Conservation (phyloP, 2,888 invertebrate species). For the Salpingus planirostris region DNA sequence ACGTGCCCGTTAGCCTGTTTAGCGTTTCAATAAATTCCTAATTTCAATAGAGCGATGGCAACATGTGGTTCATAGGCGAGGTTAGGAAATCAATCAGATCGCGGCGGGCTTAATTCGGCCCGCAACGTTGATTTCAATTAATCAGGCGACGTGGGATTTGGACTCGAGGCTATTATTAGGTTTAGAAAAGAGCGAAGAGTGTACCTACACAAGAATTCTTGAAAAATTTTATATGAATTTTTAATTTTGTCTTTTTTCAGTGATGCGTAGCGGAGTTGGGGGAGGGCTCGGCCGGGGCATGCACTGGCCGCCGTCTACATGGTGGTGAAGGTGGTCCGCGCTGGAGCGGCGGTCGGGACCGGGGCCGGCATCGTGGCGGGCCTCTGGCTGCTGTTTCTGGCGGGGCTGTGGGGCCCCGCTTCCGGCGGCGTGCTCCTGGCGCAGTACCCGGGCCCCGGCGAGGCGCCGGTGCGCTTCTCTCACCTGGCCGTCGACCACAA, state of each 20-base stretch:
- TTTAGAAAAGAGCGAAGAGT: too few relatives aligned
- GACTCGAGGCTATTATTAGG: too few relatives aligned
- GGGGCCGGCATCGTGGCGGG: conserved; percentile 32
- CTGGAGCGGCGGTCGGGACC: conserved; percentile 28
- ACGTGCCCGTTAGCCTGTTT: too few relatives aligned
- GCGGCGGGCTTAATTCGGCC: too few relatives aligned
- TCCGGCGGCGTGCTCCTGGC: conserved; percentile 38
- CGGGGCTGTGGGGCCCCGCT: conserved; percentile 37
- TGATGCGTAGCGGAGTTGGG: conserved; percentile 29
- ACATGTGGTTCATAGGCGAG: too few relatives aligned
- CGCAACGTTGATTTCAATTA: neutral
- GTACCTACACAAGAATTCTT: too few relatives aligned
- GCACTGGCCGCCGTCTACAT: conserved; percentile 32
- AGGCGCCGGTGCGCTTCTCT: conserved; percentile 34
- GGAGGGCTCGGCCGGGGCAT: conserved; percentile 31
- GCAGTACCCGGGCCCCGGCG: conserved; percentile 39
- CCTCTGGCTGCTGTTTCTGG: conserved; percentile 37
- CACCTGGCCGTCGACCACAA: conserved; percentile 38
- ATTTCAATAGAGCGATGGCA: too few relatives aligned
- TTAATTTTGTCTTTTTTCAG: conserved; percentile 25
- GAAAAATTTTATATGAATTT: too few relatives aligned
- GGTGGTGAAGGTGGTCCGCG: conserved; percentile 30
- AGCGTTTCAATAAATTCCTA: too few relatives aligned
- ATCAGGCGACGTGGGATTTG: too few relatives aligned
- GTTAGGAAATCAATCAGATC: too few relatives aligned